Percentiles rank a stretch among this genome's conserved stretches.
phyloP scores from a whole-genome alignment of 1,140 invertebrate genomes.

The Nymphalis io region DNA sequence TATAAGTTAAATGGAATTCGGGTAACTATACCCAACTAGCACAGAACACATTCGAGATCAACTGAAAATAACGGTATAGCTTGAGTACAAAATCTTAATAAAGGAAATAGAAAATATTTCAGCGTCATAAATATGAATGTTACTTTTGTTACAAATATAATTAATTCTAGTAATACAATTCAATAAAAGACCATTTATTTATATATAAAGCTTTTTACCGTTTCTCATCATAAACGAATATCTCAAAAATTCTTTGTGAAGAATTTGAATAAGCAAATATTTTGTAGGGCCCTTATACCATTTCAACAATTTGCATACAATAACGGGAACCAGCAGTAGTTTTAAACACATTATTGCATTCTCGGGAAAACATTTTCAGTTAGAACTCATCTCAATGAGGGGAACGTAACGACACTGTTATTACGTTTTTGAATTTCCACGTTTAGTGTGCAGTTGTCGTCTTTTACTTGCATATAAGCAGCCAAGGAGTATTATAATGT shows the following conservation, averaged over 20 bases:
- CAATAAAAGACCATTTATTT: not conserved
- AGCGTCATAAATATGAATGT: no score
- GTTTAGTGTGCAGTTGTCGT: not conserved
- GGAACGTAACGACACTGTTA: slow-evolving; percentile 16
- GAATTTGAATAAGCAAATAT: slow-evolving; percentile 6
- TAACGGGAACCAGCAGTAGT: slow-evolving; percentile 10
- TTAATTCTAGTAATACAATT: no score
- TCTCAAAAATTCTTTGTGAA: not conserved
- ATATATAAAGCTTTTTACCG: not conserved
- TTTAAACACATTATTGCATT: slow-evolving; percentile 33
- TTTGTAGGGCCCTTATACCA: not conserved
- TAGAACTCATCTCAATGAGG: slow-evolving; percentile 3
- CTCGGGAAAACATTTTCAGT: slow-evolving; percentile 21
- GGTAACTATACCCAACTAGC: no score
- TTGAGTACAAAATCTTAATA: no score
- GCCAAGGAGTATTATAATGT: no score
- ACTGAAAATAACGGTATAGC: no score
- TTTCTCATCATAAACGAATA: not conserved
- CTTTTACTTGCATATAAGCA: not conserved
- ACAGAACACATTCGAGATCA: no score
- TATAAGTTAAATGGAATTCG: no score
- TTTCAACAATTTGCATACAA: slow-evolving; percentile 12
- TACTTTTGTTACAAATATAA: no score
- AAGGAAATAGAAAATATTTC: no score
- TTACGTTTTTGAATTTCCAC: slow-evolving; percentile 9